phyloP scores from a whole-genome alignment of 2,888 invertebrate species.

The Drosophila peninsularis region DNA sequence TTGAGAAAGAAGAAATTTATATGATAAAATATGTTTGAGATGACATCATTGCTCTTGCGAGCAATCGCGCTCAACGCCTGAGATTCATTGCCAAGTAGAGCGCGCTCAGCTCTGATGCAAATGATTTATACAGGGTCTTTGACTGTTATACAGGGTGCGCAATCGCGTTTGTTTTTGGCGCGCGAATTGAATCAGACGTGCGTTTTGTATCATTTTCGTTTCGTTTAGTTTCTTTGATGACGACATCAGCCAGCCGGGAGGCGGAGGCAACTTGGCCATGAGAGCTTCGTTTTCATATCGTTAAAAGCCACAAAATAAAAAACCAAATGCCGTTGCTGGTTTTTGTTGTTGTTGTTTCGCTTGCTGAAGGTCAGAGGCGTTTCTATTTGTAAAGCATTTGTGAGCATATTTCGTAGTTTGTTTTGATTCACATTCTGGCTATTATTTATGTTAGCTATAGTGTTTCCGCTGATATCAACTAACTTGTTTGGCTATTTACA shows the following conservation, averaged over 20 bases:
- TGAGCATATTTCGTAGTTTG: constrained; percentile 56
- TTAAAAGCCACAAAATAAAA: constrained; percentile 44
- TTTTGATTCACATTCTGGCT: constrained; percentile 61
- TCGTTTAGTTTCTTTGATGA: constrained; percentile 47
- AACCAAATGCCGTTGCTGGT: constrained; percentile 22
- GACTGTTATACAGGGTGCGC: constrained; percentile 21
- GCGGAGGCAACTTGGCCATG: constrained; percentile 40
- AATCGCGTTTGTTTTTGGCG: constrained; percentile 49
- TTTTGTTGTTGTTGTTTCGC: constrained; percentile 11
- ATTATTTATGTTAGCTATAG: constrained; percentile 25
- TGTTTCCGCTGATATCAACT: constrained; percentile 38
- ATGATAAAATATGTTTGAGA: not conserved
- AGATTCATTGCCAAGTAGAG: not conserved
- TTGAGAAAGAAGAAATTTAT: not conserved
- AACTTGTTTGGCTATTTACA: constrained; percentile 53
- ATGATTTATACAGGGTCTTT: constrained; percentile 2
- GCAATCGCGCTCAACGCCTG: not conserved
- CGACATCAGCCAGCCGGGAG: constrained; percentile 51
- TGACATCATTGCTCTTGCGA: constrained; percentile 3
- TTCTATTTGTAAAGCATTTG: constrained; percentile 50
- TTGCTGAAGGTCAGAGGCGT: constrained; percentile 60
- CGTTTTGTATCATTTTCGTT: constrained; percentile 8
- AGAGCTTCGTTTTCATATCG: constrained; percentile 50
- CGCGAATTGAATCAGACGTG: constrained; percentile 34
- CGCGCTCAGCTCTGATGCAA: constrained; percentile 14